Evolutionary conservation across 2,113 vertebrate genomes (phyloP), one percentile per base, ranked within the genome.

Genomic region (Vombatus ursinus): DNA sequence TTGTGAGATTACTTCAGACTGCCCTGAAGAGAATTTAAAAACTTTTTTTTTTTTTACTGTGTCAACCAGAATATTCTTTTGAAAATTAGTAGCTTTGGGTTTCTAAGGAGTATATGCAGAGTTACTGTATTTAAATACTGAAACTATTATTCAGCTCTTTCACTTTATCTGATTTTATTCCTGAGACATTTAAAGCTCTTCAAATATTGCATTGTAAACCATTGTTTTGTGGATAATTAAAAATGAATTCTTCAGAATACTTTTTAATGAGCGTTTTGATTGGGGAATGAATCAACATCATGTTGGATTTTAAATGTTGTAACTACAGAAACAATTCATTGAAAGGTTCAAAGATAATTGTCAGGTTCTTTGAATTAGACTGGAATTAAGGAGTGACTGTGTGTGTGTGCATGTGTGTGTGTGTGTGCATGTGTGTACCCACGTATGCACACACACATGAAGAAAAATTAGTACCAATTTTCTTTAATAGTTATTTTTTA

Each of bases 241-340:
- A 97, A 96, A 22, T 77, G 92, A 94, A 50, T 94, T 77, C 50
- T 95, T 97, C 8, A 90, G 22, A 9, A 3, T 96, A 50, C 48
- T 53, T 89, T 96, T 95, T 51, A 97, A 95, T 97, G 96, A 97
- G 47, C 31, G 68, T 10, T 94, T 96, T 51, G 44, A 24, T 57
- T 97, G 50, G 94, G 96, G 96, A 97, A 9, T 23, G 54, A 84
- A 90, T 95, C 31, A 96, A 93, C 68, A 2, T 12, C 25, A 93
- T 16, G 93, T 89, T 0, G 25, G 89, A 95, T 95, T 96, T 95
- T 89, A 95, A 94, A 92, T 95, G 92, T 94, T 95, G 93, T 95
- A 95, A 0, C 92, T 68, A 92, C 95, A 49, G 92, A 94, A 92
- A 11, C 24, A 92, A 52, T 37, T 49, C 89, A 52, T 92, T 95